These are phyloP conservation scores for Neomorphus geoffroyi DNA, from an alignment of 2,797 vertebrate species.

Conservation along the genomic window DNA sequence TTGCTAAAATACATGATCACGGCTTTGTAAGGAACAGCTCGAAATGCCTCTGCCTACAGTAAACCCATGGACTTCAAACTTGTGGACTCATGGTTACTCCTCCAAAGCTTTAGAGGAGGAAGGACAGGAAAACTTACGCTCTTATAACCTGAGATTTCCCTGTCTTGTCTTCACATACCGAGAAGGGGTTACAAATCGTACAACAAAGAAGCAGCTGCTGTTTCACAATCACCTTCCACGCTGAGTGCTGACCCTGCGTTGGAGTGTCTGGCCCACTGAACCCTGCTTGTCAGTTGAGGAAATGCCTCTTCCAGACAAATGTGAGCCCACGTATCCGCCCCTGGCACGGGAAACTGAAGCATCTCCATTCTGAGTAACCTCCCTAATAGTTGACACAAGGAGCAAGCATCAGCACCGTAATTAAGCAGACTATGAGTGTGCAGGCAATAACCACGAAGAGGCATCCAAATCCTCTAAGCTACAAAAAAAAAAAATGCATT, in stretches of 20 bases:
- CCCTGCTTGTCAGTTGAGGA: neutral
- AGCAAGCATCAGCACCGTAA: neutral
- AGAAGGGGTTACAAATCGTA: neutral
- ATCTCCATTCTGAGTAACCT: neutral
- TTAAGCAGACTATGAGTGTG: neutral
- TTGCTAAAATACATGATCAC: neutral
- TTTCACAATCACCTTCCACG: neutral
- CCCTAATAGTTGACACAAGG: neutral
- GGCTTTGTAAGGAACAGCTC: neutral
- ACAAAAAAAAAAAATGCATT: neutral
- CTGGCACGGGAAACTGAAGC: neutral
- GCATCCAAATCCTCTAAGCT: neutral
- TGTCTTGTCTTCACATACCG: neutral
- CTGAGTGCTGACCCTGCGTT: neutral
- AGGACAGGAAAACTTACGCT: neutral
- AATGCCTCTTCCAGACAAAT: neutral
- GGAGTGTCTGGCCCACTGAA: neutral
- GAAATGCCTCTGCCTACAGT: neutral
- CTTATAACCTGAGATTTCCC: neutral
- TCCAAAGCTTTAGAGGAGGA: neutral
- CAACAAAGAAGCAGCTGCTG: accelerated
- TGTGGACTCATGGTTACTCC: neutral
- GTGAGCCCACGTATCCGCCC: neutral
- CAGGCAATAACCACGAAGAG: neutral
- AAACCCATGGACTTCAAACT: neutral